Evolutionary conservation across 2,888 invertebrate genomes (phyloP), one percentile per base, ranked within the genome.

Genomic region (Drosophila gaucha): DNA sequence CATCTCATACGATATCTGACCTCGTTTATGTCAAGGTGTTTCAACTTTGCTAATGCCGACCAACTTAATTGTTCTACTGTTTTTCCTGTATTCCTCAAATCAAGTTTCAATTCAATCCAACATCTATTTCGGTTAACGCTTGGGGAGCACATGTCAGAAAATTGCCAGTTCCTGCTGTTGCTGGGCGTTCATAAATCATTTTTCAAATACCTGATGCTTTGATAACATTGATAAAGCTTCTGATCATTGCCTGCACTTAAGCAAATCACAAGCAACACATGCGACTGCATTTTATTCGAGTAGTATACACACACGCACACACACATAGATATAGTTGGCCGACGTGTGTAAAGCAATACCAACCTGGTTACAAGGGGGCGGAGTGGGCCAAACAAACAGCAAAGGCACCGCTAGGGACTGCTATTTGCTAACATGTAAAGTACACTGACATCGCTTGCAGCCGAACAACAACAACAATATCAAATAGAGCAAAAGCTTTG

Each of bases 101-200:
- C 72, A 72, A 74, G 75, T 74, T 79, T 83, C 72, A 82, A 86
- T 82, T 79, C 72, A 51, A 43, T 60, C 57, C 55, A 26, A 66
- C 52, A 59, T 51, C 60, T 33, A 49, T 59, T 47, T 36, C 28
- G 47, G 28, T 22, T n/a, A 44, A 36, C 52, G 31, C 51, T 68
- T 38, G 47, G 54, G 78, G 78, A 52, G 30, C 46, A 58, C 20
- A 5, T 59, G 46, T 39, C 56, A 44, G 69, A 58, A 75, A 75
- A 60, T 80, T 69, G 72, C 33, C 60, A 47, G 62, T 14, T 28
- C 14, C 55, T 65, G 64, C 6, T 26, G 24, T 54, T 67, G 62
- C 59, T 62, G 55, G 36, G 49, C 52, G 50, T 28, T 36, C 56
- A 75, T 74, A 71, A 75, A 74, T 74, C 71, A 71, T 38, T 50